Evolutionary conservation across 2,888 invertebrate genomes (phyloP), one percentile per base, ranked within the genome.

Genomic region (Myopa testacea): DNA sequence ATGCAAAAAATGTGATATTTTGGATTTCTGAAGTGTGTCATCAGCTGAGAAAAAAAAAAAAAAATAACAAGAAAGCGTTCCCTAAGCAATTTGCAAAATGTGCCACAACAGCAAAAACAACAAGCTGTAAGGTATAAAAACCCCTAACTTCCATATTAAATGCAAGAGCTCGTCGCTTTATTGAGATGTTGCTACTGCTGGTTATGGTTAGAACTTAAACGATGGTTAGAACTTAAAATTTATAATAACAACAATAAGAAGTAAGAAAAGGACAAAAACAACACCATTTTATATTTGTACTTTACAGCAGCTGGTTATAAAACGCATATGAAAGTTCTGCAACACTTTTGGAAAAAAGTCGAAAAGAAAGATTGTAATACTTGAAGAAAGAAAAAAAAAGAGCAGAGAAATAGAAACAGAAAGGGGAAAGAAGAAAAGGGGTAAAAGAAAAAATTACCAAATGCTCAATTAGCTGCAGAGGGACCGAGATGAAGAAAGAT

Each of bases 351-450:
- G n/a, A 16, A 16, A 16, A 45, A 38, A 50, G 50, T 4, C 2
- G 12, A 12, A 1, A 69, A 19, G 50, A 45, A 50, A 38, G 4
- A 2, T 50, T 8, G 45, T 10, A n/a, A 45, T 45, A 16, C 10
- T 16, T 50, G n/a, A 40, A 26, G n/a, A 4, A 70, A 40, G 10
- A 16, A 19, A 70, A 5, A 5, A 50, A 19, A 52, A 34, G n/a
- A 50, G 19, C 14, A 40, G 26, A 70, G 52, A 45, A 70, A 40
- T 12, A n/a, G 58, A 73, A 65, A 52, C 58, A 68, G 73, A 50
- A 71, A 50, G 40, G 72, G 55, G 71, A 65, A 26, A 63, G 52
- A 38, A 65, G 40, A 50, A 71, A 60, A 77, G 38, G 55, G 40
- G 63, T 67, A 45, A 55, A 50, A 72, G 72, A 72, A 65, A 62